phyloP scores from a whole-genome alignment of 2,888 invertebrate genomes.

The Harpalus rubripes region DNA sequence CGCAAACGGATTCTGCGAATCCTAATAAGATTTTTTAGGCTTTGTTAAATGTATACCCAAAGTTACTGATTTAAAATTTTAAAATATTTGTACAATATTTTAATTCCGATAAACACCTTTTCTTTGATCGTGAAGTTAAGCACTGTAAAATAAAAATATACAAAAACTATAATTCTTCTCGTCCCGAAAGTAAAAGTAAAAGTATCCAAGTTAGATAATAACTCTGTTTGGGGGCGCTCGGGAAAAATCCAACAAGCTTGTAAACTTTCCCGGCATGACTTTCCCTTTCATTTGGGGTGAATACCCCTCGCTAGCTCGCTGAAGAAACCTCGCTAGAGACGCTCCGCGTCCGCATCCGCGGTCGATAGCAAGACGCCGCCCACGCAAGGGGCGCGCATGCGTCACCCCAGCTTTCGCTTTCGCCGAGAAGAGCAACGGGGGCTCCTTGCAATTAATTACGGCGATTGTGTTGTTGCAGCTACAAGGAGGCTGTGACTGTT shows the following conservation, averaged over 20 bases:
- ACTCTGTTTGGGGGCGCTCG: neutral
- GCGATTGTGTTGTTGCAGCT: constrained; percentile 55
- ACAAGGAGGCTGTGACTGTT: constrained; percentile 36
- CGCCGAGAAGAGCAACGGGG: constrained; percentile 34
- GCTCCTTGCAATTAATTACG: constrained; percentile 62
- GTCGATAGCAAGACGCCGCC: constrained; percentile 61
- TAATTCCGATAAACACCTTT: neutral
- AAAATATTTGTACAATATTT: no score
- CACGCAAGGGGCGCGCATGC: constrained; percentile 40
- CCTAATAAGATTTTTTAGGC: no score
- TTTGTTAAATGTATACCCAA: no score
- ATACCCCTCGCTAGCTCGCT: constrained; percentile 4
- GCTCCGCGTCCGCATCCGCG: constrained; percentile 22
- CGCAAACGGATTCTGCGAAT: no score
- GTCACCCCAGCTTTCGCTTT: constrained; percentile 47
- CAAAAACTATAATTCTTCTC: neutral
- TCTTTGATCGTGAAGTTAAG: neutral
- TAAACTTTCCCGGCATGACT: constrained; percentile 43
- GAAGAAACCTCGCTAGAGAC: constrained; percentile 18
- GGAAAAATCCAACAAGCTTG: constrained; percentile 47
- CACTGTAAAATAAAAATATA: neutral
- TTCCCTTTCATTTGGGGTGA: constrained; percentile 51
- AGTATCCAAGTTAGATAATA: constrained; percentile 37
- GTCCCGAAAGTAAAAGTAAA: constrained; percentile 40
- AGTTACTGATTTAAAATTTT: no score